Percentiles rank a stretch among this genome's conserved stretches.
phyloP scores from a whole-genome alignment of 2,888 invertebrate genomes.

The Orchesella flavescens region DNA sequence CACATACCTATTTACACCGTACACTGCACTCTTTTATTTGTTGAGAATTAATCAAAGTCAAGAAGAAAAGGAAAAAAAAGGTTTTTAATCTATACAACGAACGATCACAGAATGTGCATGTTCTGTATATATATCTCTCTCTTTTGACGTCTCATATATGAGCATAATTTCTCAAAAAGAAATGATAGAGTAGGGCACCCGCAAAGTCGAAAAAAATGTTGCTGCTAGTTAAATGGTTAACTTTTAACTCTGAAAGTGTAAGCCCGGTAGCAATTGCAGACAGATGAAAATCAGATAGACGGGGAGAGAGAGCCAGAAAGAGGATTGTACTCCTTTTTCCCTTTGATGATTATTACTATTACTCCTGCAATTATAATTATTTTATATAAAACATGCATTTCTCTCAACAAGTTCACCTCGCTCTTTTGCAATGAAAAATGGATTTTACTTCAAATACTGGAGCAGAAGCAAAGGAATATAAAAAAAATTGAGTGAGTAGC shows the following conservation, averaged over 20 bases:
- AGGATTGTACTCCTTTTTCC: conserved; percentile 1
- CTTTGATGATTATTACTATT: conserved; percentile 23
- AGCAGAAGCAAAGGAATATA: conserved; percentile 1
- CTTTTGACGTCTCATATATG: no score
- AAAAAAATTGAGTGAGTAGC: background rate
- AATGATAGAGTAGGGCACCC: background rate
- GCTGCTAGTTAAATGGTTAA: conserved; percentile 17
- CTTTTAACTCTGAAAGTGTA: conserved; percentile 51
- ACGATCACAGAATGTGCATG: no score
- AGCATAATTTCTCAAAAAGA: no score
- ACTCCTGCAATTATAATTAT: conserved; percentile 40
- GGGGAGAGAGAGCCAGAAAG: conserved; percentile 13
- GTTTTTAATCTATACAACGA: no score
- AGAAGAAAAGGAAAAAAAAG: no score
- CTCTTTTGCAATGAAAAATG: conserved; percentile 31
- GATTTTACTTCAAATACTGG: background rate
- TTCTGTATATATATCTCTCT: no score
- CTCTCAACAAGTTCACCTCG: conserved; percentile 55
- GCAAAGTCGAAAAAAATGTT: conserved; percentile 1
- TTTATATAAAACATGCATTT: conserved; percentile 55
- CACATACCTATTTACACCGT: no score
- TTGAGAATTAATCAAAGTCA: no score
- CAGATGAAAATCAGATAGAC: conserved; percentile 42
- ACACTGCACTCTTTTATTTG: no score
- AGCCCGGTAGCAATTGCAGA: conserved; percentile 57